phyloP scores from a whole-genome alignment of 2,888 invertebrate genomes.

The Drosophila prostipennis region DNA sequence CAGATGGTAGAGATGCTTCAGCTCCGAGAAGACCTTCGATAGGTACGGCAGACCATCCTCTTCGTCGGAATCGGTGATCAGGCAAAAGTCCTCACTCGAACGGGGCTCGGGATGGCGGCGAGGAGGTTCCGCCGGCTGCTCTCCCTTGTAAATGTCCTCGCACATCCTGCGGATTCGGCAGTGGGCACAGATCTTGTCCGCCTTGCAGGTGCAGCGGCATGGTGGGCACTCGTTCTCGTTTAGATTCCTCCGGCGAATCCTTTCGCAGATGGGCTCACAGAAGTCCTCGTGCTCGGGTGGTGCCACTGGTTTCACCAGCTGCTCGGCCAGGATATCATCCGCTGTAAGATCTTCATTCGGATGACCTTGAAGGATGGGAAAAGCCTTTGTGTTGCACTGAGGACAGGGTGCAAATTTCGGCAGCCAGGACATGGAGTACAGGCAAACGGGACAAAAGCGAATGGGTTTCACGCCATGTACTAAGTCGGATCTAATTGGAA shows the following conservation, averaged over 20 bases:
- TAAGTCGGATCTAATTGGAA: slow-evolving; percentile 33
- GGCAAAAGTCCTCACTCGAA: slow-evolving; percentile 57
- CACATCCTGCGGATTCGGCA: slow-evolving; percentile 79
- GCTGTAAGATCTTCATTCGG: slow-evolving; percentile 63
- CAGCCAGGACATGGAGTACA: slow-evolving; percentile 80
- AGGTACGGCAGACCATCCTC: slow-evolving; percentile 76
- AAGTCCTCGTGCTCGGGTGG: slow-evolving; percentile 11
- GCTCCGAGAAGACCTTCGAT: slow-evolving; percentile 74
- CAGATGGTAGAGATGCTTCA: slow-evolving; percentile 74
- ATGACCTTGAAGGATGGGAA: slow-evolving; percentile 54
- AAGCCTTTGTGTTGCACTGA: slow-evolving; percentile 75
- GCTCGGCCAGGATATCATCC: slow-evolving; percentile 71
- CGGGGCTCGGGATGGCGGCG: slow-evolving; percentile 21
- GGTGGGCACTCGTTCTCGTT: neutral
- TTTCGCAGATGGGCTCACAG: slow-evolving; percentile 29
- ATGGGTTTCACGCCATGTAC: slow-evolving; percentile 56
- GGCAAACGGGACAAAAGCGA: slow-evolving; percentile 80
- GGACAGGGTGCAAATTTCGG: slow-evolving; percentile 84
- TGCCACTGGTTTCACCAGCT: slow-evolving; percentile 43
- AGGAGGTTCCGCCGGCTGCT: neutral
- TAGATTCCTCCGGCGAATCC: rapidly evolving
- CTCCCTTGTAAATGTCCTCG: slow-evolving; percentile 51
- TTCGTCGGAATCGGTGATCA: slow-evolving; percentile 54
- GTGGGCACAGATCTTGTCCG: slow-evolving; percentile 69
- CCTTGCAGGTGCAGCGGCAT: slow-evolving; percentile 69